phyloP scores from a whole-genome alignment of 1,140 invertebrate species.

The Drosophila nebulosa region DNA sequence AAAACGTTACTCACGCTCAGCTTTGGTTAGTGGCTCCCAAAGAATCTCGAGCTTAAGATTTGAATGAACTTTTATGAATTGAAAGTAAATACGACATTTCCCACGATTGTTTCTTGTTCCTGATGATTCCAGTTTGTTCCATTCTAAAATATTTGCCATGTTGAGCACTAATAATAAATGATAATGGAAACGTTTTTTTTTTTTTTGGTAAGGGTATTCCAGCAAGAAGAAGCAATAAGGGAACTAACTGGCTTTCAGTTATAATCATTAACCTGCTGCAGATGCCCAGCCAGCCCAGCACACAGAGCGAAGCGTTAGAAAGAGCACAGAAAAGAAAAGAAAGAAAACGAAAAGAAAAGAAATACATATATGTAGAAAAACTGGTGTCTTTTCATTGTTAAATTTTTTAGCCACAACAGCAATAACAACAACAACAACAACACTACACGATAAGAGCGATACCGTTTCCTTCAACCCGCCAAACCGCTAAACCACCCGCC shows the following conservation, averaged over 20 bases:
- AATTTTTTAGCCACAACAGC: background rate
- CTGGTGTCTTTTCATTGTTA: constrained; percentile 1
- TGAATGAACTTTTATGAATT: too few species aligned
- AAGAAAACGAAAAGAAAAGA: background rate
- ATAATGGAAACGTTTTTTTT: too few species aligned
- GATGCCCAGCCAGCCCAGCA: background rate
- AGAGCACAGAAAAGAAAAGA: background rate
- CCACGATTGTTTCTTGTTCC: too few species aligned
- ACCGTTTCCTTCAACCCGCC: background rate
- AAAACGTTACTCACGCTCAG: too few species aligned
- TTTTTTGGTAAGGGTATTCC: background rate
- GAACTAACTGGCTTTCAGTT: background rate
- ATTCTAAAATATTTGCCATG: too few species aligned
- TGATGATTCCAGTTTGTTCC: too few species aligned
- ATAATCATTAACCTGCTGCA: background rate
- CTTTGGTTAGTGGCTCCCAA: too few species aligned
- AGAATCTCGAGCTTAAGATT: too few species aligned
- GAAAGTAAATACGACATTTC: too few species aligned
- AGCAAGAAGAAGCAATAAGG: background rate
- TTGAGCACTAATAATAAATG: too few species aligned
- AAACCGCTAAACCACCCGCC: background rate
- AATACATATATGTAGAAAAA: background rate
- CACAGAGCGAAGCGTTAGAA: background rate
- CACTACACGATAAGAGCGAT: background rate
- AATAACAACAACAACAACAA: background rate